Base-by-base conservation (phyloP, 2,113 vertebrate species). In the Scolopax mira region DNA sequence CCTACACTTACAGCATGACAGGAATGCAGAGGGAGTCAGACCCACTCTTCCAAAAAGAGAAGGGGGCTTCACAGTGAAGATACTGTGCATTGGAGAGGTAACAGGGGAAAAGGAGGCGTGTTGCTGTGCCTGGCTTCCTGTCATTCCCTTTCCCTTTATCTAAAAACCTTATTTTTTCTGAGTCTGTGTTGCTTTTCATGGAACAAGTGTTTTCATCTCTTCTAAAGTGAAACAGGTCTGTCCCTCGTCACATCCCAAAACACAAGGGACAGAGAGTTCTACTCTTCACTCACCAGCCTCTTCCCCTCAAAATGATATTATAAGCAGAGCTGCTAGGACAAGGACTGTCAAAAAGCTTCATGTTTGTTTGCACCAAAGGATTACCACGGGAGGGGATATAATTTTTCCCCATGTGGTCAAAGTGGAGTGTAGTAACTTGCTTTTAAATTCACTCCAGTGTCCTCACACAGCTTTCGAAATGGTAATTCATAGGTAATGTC, bases 1-100 rank as follows among this genome's bases (percentile, higher is more conserved):
- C 13, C 64, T 67, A 31, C 64, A 69, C 54, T 94, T 93, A 51
- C 33, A 96, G 54, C 80, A 90, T 35, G 65, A 84, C 35, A 95
- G 71, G 90, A 89, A 78, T 88, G 91, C 58, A 85, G 67, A 67
- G 49, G 80, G 70, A 90, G 93, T 95, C 25, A 60, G 57, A 66
- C 10, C 44, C 15, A 37, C 42, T 46, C 35, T 92, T 85, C 52
- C 22, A 18, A 86, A 90, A 84, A 72, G 51, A 83, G 33, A 55
- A 51, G 48, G 33, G 70, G 17, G 33, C 10, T 86, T 55, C 37
- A 44, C 33, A 83, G 46, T 3, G 10, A 85, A 64, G 75, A 52
- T 23, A 41, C 1, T 35, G 48, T 52, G 42, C 23, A 28, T 18
- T 67, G 24, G 42, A 84, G 33, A 75, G 27, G 60, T 42, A 83